Evolutionary conservation across 1,140 invertebrate species (phyloP), one percentile per base, ranked within the genome.

Genomic region (Pinna nobilis): DNA sequence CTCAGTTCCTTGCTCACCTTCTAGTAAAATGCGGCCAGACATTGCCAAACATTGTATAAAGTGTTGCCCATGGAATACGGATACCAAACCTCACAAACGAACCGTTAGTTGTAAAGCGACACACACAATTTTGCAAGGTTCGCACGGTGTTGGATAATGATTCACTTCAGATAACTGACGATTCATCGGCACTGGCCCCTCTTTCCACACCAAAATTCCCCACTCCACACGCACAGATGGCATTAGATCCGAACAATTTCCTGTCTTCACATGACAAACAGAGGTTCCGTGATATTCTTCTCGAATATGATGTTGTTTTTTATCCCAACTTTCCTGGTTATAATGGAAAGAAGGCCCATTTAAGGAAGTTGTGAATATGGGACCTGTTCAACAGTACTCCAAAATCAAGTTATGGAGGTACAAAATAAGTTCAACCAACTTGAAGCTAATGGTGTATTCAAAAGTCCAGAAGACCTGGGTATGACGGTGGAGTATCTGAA

Each of bases 361-460:
- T 57, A 32, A 75, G 41, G 51, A 60, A 4, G 33, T 30, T 18
- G 70, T 77, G 0, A 77, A 73, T 35, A 72, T 77, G 49, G 67
- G 76, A 13, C 67, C 66, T 13, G 72, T 61, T 9, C 51, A 60
- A 0, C 77, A 79, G 51, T 79, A 78, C 35, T 71, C 61, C 33
- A 32, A n/a, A 50, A 59, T 18, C 70, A 67, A 32, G 57, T 72
- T 20, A 25, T 47, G 1, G 30, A 41, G 7, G 35, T 76, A 7
- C 77, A 79, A 41, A 18, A 74, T 3, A 66, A 76, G n/a, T 76
- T 72, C 15, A 51, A 79, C 39, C 69, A 79, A 32, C 64, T 79
- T 15, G 74, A 79, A 41, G 0, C 11, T 13, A 37, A 35, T 3
- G 70, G 77, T 18, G 65, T 73, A 1, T 79, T 79, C 30, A 33